These are phyloP conservation scores for Campoplex nolae DNA, from an alignment of 2,888 invertebrate genomes.

Conservation along the genomic window DNA sequence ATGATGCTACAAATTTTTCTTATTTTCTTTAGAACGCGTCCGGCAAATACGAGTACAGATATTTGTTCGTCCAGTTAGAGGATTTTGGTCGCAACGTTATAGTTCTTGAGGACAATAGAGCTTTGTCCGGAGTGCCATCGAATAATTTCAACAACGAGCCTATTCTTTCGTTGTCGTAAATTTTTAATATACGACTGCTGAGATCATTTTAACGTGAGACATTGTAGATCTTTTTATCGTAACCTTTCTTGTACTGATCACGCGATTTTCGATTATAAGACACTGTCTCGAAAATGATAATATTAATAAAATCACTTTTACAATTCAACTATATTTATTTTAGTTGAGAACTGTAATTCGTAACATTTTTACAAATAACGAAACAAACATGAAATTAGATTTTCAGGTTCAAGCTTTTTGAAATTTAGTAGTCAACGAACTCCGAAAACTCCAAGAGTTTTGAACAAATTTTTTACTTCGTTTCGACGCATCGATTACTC, in stretches of 20 bases:
- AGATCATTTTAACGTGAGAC: not conserved
- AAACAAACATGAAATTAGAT: not conserved
- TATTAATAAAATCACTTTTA: constrained; percentile 8
- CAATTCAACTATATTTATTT: not conserved
- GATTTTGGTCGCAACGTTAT: constrained; percentile 91
- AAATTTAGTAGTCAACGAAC: no score
- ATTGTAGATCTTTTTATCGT: constrained; percentile 18
- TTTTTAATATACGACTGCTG: not conserved
- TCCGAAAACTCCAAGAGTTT: no score
- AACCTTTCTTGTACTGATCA: not conserved
- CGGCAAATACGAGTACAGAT: constrained; percentile 92
- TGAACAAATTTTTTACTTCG: no score
- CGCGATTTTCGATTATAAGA: not conserved
- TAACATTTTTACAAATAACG: not conserved
- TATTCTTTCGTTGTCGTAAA: constrained; percentile 56
- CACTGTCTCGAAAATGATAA: constrained; percentile 2
- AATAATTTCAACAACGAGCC: constrained; percentile 78
- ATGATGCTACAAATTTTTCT: constrained; percentile 9
- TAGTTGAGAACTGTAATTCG: not conserved
- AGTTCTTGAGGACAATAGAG: constrained; percentile 91
- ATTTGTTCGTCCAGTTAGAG: constrained; percentile 93
- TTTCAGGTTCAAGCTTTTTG: not conserved
- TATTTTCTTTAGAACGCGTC: constrained; percentile 88
- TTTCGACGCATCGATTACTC: no score
- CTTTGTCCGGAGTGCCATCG: constrained; percentile 38